Evolutionary conservation across 2,888 invertebrate genomes (phyloP), one percentile per base, ranked within the genome.

Genomic region (Merodon equestris): DNA sequence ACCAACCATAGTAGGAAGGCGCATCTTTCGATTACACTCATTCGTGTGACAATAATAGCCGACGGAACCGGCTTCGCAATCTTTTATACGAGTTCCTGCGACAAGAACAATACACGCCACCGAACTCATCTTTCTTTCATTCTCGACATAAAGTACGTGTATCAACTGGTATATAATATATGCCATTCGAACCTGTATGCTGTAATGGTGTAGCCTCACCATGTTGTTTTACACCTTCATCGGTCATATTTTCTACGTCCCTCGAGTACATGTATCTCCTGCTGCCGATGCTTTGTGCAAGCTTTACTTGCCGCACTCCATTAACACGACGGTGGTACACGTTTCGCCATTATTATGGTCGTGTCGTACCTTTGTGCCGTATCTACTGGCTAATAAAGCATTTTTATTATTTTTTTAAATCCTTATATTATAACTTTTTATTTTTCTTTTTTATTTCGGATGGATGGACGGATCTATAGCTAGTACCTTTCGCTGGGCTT

Each of bases 231-330:
- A 77, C 72, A 68, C 72, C 77, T 66, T 77, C 67, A 54, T 34
- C 48, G 42, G 27, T 27, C 27, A 27, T 27, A 27, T 40, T 1
- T 10, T 3, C 40, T 10, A 10, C 38, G 38, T 40, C 34, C 0
- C 18, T n/a, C 54, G n/a, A 40, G 40, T 17, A 17, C 50, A 15
- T 17, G 10, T 7, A 50, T 19, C 56, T 57, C 51, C 72, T 64
- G 38, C 44, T 64, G 14, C 51, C 50, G 42, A 36, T 18, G 50
- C 79, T 64, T 79, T 27, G 27, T 79, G 79, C 63, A 60, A 64
- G 70, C 60, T 79, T 68, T 73, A 79, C 79, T 70, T 73, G 73
- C 79, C 79, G 79, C 79, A 48, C 79, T 64, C 73, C 79, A 79
- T 73, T 79, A 77, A 72, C 72, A 63, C 57, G 36, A 45, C 57